These are phyloP conservation scores for Philypnodon macrostomus DNA, from an alignment of 2,797 vertebrate species.

Conservation along the genomic window DNA sequence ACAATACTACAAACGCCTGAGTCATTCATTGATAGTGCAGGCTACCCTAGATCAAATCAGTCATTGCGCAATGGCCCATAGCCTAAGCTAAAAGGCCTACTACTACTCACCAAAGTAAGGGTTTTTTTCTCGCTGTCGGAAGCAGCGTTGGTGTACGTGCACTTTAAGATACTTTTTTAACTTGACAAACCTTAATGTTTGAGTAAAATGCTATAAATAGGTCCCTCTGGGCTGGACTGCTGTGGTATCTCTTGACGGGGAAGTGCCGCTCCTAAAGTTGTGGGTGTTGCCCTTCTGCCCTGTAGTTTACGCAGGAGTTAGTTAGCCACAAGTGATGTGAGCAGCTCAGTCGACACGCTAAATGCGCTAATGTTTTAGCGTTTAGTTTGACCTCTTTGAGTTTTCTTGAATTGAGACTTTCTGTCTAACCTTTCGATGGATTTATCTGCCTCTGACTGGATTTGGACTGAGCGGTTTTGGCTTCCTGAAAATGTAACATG, in stretches of 20 bases:
- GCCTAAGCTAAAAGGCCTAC: too few relatives aligned
- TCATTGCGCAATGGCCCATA: too few relatives aligned
- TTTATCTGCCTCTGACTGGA: slow-evolving; percentile 80
- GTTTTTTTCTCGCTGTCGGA: too few relatives aligned
- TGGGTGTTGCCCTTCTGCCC: slow-evolving; percentile 53
- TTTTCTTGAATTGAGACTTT: background rate
- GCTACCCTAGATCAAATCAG: too few relatives aligned
- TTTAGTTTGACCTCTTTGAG: background rate
- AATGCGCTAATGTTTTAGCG: too few relatives aligned
- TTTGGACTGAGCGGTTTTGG: slow-evolving; percentile 94
- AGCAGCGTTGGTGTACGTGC: background rate
- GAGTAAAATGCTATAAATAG: slow-evolving; percentile 1
- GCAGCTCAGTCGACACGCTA: background rate
- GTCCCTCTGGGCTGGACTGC: background rate
- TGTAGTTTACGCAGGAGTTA: slow-evolving; percentile 11
- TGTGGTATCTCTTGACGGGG: background rate
- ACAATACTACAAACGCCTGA: too few relatives aligned
- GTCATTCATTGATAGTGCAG: too few relatives aligned
- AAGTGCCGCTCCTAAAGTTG: slow-evolving; percentile 26
- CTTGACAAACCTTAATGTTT: too few relatives aligned
- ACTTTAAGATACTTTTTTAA: too few relatives aligned
- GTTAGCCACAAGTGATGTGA: slow-evolving; percentile 29
- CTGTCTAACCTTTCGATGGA: slow-evolving; percentile 49
- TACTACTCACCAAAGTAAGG: too few relatives aligned
- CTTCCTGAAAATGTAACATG: slow-evolving; percentile 90